Percentiles rank a stretch among this genome's conserved stretches.
These are phyloP conservation scores for Sinohyriopsis cumingii DNA, from an alignment of 2,888 invertebrate species.

Conservation along the genomic window DNA sequence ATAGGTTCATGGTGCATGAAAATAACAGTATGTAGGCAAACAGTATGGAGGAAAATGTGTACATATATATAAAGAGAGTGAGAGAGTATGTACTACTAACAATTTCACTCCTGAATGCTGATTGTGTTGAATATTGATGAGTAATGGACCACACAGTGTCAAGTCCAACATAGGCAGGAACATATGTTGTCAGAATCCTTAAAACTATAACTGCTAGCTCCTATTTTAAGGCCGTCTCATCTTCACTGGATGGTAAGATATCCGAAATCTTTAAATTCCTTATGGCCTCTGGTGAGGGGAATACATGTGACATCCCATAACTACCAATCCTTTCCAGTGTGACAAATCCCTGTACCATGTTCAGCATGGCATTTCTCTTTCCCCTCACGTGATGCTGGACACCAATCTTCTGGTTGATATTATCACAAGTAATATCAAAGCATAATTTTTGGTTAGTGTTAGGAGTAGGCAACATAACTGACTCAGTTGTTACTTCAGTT, in stretches of 20 bases:
- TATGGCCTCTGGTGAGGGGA: constrained; percentile 10
- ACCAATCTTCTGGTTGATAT: constrained; percentile 19
- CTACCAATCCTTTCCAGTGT: constrained; percentile 9
- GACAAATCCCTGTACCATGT: constrained; percentile 15
- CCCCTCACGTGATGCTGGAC: constrained; percentile 12
- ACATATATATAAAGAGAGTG: no score
- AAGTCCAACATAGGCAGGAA: no score
- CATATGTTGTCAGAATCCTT: constrained; percentile 2
- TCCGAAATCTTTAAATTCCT: constrained; percentile 2
- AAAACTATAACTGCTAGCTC: constrained; percentile 4
- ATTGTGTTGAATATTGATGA: no score
- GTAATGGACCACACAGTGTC: no score
- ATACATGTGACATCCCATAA: not conserved
- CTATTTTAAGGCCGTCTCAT: constrained; percentile 8
- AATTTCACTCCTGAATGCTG: no score
- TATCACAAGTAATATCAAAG: constrained; percentile 5
- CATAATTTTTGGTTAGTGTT: no score
- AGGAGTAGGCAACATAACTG: no score
- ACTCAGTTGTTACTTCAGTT: no score
- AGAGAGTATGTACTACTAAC: no score
- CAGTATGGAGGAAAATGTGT: no score
- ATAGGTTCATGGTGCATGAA: no score
- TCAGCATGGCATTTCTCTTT: constrained; percentile 10
- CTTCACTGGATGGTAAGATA: constrained; percentile 2
- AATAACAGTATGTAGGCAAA: no score